A percentile compares a stretch with the other conserved stretches of the same genome.
These are phyloP conservation scores for Ctenomys sociabilis DNA, from an alignment of 2,113 vertebrate genomes.

Conservation along the genomic window DNA sequence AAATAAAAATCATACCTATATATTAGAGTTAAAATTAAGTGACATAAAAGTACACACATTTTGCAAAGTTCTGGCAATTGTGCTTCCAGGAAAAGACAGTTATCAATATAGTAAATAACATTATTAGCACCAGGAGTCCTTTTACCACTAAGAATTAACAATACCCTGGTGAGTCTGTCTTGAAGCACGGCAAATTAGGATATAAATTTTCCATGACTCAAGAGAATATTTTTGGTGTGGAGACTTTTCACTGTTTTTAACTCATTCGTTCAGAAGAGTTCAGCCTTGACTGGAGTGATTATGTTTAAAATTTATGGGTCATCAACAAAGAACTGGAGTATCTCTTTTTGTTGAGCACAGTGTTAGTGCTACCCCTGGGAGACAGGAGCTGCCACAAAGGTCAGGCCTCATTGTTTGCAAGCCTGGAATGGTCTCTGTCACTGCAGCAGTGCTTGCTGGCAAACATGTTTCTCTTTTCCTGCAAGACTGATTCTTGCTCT, in stretches of 20 bases:
- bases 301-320: not conserved
- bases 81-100: not conserved
- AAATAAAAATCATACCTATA: not conserved
- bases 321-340: not conserved
- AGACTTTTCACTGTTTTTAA: not conserved
- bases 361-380: not conserved
- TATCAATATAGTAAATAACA: not conserved
- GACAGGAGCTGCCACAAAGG: not conserved
- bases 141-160: not conserved
- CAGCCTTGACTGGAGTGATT: not conserved
- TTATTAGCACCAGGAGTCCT: not conserved
- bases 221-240: not conserved
- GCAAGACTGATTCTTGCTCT: not conserved
- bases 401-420: not conserved
- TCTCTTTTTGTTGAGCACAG: not conserved
- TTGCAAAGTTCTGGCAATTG: not conserved
- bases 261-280: not conserved
- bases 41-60: constrained; percentile 3
- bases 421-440: not conserved
- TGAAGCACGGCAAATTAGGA: not conserved
- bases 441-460: not conserved
- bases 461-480: not conserved
- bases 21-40: not conserved
- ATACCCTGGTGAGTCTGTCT: not conserved
- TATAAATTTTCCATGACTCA: not conserved